Percentiles rank a stretch among this genome's conserved stretches.
Conservation (phyloP, 2,113 vertebrate genomes). For the Prietella phreatophila region DNA sequence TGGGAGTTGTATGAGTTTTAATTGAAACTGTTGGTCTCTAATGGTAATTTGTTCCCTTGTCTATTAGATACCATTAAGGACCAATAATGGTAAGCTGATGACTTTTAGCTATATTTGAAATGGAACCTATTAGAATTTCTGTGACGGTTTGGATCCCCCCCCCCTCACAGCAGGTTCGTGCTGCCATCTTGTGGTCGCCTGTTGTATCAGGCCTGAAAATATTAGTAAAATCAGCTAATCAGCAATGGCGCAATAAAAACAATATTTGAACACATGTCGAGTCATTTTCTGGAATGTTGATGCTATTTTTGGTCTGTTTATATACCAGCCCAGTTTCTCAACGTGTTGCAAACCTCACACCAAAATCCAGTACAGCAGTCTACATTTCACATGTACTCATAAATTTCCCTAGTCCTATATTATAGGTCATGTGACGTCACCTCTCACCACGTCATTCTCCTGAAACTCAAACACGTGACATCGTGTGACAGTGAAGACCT, state of each 20-base stretch:
- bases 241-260: background rate
- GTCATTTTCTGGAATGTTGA: background rate
- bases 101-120: too few relatives aligned
- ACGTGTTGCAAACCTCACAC: too few relatives aligned
- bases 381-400: background rate
- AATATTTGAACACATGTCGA: background rate
- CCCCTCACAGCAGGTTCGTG: background rate
- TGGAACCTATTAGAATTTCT: too few relatives aligned
- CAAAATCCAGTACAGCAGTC: too few relatives aligned
- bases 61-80: too few relatives aligned
- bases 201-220: background rate
- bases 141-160: too few relatives aligned
- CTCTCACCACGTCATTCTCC: background rate
- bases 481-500: background rate
- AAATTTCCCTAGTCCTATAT: too few relatives aligned
- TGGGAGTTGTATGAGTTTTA: too few relatives aligned
- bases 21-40: too few relatives aligned
- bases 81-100: too few relatives aligned
- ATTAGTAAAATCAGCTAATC: background rate
- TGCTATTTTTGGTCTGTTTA: background rate
- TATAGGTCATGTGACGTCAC: too few relatives aligned
- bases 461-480: background rate
- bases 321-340: background rate
- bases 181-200: conserved; percentile 63
- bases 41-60: too few relatives aligned